Percentiles rank a stretch among this genome's conserved stretches.
Conservation (phyloP, 1,140 invertebrate species). For the Gerris buenoi region DNA sequence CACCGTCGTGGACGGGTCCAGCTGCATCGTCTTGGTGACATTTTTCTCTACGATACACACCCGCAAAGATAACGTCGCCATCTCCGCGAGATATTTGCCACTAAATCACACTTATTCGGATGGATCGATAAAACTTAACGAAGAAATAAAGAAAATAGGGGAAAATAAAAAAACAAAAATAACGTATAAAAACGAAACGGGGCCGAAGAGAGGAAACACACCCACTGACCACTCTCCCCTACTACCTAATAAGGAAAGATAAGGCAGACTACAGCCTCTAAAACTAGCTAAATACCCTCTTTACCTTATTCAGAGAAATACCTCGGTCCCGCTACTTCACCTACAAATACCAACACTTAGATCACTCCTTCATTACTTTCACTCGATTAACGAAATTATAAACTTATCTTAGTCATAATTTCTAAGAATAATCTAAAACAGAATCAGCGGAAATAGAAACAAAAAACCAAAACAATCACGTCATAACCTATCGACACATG, state of each 20-base stretch:
- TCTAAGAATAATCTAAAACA: neutral
- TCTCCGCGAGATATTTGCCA: constrained; percentile 23
- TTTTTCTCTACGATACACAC: constrained; percentile 85
- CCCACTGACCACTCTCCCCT: neutral
- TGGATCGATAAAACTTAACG: too few relatives aligned
- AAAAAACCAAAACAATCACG: neutral
- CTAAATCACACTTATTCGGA: constrained; percentile 6
- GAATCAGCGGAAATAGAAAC: neutral
- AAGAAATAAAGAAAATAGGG: too few relatives aligned
- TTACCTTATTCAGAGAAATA: too few relatives aligned
- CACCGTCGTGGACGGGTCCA: constrained; percentile 82
- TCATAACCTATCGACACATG: too few relatives aligned
- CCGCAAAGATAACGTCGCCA: constrained; percentile 77
- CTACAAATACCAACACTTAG: too few relatives aligned
- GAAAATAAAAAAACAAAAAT: too few relatives aligned
- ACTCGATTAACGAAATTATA: too few relatives aligned
- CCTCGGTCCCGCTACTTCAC: too few relatives aligned
- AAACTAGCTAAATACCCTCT: neutral
- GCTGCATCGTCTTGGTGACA: constrained; percentile 94
- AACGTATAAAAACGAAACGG: too few relatives aligned
- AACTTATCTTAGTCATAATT: too few relatives aligned
- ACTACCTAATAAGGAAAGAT: neutral
- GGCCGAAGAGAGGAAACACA: neutral
- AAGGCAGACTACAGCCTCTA: neutral
- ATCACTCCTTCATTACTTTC: too few relatives aligned